Percentiles rank a stretch among this genome's conserved stretches.
phyloP scores from a whole-genome alignment of 2,888 invertebrate species.

The Entomobrya proxima region DNA sequence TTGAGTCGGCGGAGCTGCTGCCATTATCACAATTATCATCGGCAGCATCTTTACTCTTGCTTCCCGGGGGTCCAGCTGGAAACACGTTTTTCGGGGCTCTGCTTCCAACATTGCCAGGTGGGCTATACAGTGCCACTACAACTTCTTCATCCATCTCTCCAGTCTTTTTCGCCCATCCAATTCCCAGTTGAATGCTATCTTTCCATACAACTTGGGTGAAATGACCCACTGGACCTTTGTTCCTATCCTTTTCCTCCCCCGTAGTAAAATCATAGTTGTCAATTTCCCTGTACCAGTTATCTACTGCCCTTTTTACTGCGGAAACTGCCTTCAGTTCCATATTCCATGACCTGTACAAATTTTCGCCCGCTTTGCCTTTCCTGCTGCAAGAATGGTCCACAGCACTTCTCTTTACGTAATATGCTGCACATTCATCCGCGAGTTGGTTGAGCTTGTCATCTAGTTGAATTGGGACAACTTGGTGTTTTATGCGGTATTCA shows the following conservation, averaged over 20 bases:
- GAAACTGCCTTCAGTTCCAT: background rate
- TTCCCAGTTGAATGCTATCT: background rate
- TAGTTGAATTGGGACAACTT: background rate
- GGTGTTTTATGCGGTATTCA: background rate
- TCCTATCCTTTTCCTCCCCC: background rate
- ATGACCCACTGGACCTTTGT: background rate
- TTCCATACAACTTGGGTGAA: background rate
- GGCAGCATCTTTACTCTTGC: no score
- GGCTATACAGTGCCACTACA: background rate
- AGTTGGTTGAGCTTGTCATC: background rate
- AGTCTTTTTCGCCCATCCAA: background rate
- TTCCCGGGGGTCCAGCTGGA: background rate
- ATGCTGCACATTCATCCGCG: background rate
- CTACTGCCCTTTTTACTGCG: background rate
- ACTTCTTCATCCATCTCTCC: background rate
- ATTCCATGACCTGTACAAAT: background rate
- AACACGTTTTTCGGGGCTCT: background rate
- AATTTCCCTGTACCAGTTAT: background rate
- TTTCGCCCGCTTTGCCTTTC: background rate
- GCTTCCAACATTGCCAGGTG: background rate
- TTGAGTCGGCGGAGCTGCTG: no score
- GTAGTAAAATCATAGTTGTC: background rate
- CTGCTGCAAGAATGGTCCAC: background rate
- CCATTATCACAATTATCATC: no score
- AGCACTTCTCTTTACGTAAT: background rate